Evolutionary conservation across 2,888 invertebrate species (phyloP).

Genomic region (Spatulosminthurus flaviceps): DNA sequence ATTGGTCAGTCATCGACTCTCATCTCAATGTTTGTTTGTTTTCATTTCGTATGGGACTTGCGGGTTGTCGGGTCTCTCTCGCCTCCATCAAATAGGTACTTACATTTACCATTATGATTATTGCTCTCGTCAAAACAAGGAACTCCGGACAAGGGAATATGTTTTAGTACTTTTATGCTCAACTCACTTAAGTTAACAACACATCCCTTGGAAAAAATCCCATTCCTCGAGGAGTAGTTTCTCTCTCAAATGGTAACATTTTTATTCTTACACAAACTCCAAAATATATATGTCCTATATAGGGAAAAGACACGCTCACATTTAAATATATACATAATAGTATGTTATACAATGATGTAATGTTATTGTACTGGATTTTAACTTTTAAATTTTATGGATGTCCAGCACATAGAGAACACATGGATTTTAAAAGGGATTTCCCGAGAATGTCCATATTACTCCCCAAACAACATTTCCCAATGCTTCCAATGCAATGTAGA

Average conservation of each 20-base stretch:
- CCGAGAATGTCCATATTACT: too few relatives aligned
- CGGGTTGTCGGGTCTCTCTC: conserved; percentile 15
- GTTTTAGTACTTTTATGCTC: conserved; percentile 39
- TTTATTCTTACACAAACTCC: background rate
- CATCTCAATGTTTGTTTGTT: conserved; percentile 25
- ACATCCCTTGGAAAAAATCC: too few relatives aligned
- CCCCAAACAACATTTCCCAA: too few relatives aligned
- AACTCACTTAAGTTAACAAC: conserved; percentile 39
- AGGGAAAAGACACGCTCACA: too few relatives aligned
- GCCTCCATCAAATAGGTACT: background rate
- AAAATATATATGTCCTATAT: too few relatives aligned
- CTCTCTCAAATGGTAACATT: background rate
- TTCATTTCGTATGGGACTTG: conserved; percentile 23
- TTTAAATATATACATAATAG: too few relatives aligned
- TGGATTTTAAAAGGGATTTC: too few relatives aligned
- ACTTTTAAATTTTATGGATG: too few relatives aligned
- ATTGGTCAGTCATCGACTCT: conserved; percentile 29
- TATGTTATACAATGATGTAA: too few relatives aligned
- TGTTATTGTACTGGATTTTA: too few relatives aligned
- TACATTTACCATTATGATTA: conserved; percentile 40
- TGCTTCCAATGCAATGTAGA: too few relatives aligned
- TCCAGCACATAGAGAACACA: too few relatives aligned
- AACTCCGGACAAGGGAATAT: conserved; percentile 13
- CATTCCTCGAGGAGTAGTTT: background rate
- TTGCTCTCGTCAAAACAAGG: conserved; percentile 33